Evolutionary conservation across 2,888 invertebrate species (phyloP).

Genomic region (Blera fallax): DNA sequence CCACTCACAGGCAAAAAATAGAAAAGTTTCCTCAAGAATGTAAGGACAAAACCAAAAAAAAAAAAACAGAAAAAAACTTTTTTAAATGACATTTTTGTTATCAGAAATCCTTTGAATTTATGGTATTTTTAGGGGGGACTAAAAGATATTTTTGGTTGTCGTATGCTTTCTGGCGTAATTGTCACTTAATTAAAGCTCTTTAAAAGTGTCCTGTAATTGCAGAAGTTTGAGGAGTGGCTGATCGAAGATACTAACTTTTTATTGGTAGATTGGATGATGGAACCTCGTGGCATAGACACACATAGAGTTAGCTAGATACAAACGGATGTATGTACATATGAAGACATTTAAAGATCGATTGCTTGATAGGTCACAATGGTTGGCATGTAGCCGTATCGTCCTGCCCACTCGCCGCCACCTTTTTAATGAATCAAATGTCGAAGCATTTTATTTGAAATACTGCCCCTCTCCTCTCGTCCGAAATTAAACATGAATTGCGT

Average conservation of each 20-base stretch:
- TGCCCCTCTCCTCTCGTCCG: not conserved
- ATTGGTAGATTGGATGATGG: too few relatives aligned
- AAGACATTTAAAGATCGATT: too few relatives aligned
- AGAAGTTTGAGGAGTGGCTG: slow-evolving; percentile 8
- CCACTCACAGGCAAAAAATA: slow-evolving; percentile 13
- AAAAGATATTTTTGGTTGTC: slow-evolving; percentile 26
- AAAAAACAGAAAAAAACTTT: slow-evolving; percentile 1
- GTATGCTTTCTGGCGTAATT: slow-evolving; percentile 55
- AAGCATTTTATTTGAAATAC: not conserved
- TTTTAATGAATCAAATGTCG: not conserved
- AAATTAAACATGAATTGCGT: slow-evolving; percentile 27
- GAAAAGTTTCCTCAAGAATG: slow-evolving; percentile 50
- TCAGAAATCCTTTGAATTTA: slow-evolving; percentile 70
- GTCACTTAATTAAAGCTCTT: slow-evolving; percentile 66
- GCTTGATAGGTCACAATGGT: too few relatives aligned
- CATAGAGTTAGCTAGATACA: too few relatives aligned
- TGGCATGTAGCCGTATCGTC: too few relatives aligned
- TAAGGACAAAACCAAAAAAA: not conserved
- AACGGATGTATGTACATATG: too few relatives aligned
- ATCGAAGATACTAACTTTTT: not conserved
- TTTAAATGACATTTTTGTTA: slow-evolving; percentile 67
- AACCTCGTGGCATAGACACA: too few relatives aligned
- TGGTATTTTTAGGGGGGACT: slow-evolving; percentile 41
- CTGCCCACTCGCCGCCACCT: not conserved
- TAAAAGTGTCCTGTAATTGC: slow-evolving; percentile 18